phyloP scores from a whole-genome alignment of 2,797 vertebrate species.

The Fundulus diaphanus region DNA sequence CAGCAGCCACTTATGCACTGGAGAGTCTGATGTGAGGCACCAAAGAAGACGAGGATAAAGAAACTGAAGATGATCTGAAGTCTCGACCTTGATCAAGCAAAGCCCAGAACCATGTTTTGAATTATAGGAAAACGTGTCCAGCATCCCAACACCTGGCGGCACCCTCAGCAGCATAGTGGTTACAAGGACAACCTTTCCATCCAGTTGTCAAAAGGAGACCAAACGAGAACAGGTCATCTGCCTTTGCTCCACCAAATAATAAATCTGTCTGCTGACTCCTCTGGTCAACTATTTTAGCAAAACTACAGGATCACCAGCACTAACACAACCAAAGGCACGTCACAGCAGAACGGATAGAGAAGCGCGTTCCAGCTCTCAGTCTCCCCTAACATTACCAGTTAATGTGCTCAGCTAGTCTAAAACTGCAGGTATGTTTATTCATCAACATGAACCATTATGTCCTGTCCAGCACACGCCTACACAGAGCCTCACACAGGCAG shows the following conservation, averaged over 20 bases:
- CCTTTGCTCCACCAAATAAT: not conserved
- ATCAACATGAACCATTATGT: constrained; percentile 1
- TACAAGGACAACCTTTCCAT: no score
- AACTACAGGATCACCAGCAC: not conserved
- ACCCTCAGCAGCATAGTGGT: no score
- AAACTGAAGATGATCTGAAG: no score
- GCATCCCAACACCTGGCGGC: no score
- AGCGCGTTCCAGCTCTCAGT: not conserved
- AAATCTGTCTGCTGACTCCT: not conserved
- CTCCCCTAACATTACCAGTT: not conserved
- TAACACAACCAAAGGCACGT: not conserved
- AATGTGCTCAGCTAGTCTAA: constrained; percentile 7
- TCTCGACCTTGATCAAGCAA: no score
- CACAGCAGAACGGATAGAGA: not conserved
- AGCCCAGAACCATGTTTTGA: no score
- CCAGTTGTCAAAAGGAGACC: no score
- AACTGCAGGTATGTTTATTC: constrained; percentile 6
- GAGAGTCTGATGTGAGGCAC: no score
- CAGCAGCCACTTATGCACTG: no score
- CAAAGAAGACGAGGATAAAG: no score
- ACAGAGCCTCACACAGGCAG: not conserved
- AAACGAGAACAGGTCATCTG: not conserved
- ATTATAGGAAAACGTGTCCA: no score
- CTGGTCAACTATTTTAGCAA: not conserved
- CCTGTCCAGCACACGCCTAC: constrained; percentile 1